These are phyloP conservation scores for Nomia melanderi DNA, from an alignment of 1,140 invertebrate species.

Conservation along the genomic window DNA sequence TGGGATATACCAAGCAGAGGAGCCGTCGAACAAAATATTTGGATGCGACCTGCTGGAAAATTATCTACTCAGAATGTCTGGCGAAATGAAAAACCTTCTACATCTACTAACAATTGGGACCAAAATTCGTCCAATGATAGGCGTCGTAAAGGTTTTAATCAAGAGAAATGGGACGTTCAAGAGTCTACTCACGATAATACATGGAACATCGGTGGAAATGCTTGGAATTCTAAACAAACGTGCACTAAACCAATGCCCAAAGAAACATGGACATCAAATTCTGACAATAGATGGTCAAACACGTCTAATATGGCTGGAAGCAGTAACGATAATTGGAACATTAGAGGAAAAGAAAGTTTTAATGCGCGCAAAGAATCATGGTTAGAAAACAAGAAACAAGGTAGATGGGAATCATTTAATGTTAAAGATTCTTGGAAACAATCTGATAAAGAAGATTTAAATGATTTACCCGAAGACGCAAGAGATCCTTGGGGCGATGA, in stretches of 20 bases:
- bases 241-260: slow-evolving; percentile 44
- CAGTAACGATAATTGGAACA: slow-evolving; percentile 66
- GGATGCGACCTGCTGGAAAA: slow-evolving; percentile 55
- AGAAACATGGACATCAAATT: slow-evolving; percentile 49
- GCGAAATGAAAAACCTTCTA: slow-evolving; percentile 46
- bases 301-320: slow-evolving; percentile 29
- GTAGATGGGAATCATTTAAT: slow-evolving; percentile 60
- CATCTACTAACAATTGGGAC: slow-evolving; percentile 52
- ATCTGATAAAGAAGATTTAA: slow-evolving; percentile 73
- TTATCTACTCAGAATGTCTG: slow-evolving; percentile 49
- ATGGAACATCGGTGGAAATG: slow-evolving; percentile 38
- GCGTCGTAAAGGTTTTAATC: slow-evolving; percentile 35
- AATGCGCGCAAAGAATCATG: slow-evolving; percentile 52
- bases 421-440: slow-evolving; percentile 53
- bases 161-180: slow-evolving; percentile 48
- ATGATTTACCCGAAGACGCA: slow-evolving; percentile 78
- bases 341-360: slow-evolving; percentile 64
- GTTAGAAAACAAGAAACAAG: slow-evolving; percentile 46
- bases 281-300: slow-evolving; percentile 43
- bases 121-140: slow-evolving; percentile 48
- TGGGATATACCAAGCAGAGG: slow-evolving; percentile 78
- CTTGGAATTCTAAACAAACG: slow-evolving; percentile 56
- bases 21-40: slow-evolving; percentile 68
- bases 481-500: slow-evolving; percentile 79
- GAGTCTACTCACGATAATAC: slow-evolving; percentile 28